phyloP scores from a whole-genome alignment of 2,113 vertebrate species.

The Cephalopterus ornatus region DNA sequence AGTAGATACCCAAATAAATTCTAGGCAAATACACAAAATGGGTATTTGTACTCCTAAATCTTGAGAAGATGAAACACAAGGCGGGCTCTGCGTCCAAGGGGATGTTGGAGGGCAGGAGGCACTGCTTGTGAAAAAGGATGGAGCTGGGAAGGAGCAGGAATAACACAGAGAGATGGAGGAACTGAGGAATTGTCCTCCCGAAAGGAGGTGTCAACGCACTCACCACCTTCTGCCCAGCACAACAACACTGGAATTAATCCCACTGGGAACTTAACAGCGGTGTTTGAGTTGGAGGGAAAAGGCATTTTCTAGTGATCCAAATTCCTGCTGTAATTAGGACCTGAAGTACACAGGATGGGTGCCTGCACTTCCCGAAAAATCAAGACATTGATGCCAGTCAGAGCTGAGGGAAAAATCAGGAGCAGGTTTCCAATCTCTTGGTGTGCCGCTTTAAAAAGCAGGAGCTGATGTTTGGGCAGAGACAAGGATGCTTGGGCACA shows the following conservation, averaged over 20 bases:
- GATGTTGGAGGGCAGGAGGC: not conserved
- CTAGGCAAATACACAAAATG: not conserved
- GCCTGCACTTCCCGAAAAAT: not conserved
- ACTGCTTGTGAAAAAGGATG: not conserved
- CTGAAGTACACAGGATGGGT: fast-evolving
- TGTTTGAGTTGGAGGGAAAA: not conserved
- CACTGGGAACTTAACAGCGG: fast-evolving
- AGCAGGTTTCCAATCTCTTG: fast-evolving
- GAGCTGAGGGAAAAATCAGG: not conserved
- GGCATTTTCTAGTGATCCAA: fast-evolving
- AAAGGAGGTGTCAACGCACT: fast-evolving
- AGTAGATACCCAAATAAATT: not conserved
- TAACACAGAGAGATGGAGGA: no score
- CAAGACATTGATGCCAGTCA: not conserved
- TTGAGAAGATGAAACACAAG: not conserved
- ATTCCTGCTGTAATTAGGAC: fast-evolving
- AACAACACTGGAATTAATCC: no score
- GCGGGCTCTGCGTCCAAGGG: not conserved
- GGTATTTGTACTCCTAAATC: not conserved
- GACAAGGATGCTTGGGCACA: fast-evolving
- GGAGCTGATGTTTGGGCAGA: not conserved
- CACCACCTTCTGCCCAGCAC: not conserved
- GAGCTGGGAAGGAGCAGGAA: not conserved
- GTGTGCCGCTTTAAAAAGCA: not conserved
- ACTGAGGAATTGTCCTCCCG: fast-evolving